Evolutionary conservation across 2,113 vertebrate genomes (phyloP), one percentile per base, ranked within the genome.

Genomic region (Ptychochromis oligacanthus): DNA sequence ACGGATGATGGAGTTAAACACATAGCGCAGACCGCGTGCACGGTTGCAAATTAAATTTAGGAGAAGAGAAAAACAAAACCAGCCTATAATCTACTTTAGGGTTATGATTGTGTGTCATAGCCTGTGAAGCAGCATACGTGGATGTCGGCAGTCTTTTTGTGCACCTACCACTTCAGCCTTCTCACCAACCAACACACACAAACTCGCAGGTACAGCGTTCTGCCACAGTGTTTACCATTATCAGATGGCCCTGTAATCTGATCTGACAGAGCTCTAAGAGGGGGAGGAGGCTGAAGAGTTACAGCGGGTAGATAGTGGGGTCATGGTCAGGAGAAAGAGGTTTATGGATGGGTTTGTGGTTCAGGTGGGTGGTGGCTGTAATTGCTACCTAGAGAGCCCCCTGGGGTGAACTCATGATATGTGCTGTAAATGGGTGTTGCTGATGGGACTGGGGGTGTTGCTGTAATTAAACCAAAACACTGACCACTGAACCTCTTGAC

Each of bases 221-320:
- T 60, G 85, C 83, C 78, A 59, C 78, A 83, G 77, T 90, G 79
- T 89, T 94, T 80, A 88, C 84, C 61, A 64, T 87, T 86, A 91
- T 93, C 90, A 90, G 83, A 92, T 88, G 79, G 82, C 67, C 70
- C 81, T 84, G 83, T 93, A 92, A 95, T 93, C 84, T 81, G 88
- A 94, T 93, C 86, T 81, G 22, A 40, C 62, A 38, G 75, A 60
- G 20, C 58, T 80, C 31, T 46, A 58, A 70, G 55, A 59, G 58
- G n/a, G 43, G 76, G 34, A 78, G 52, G 64, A 80, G 56, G 70
- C n/a, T 74, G 22, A 24, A 64, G 70, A 87, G 80, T 81, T 86
- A 58, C 52, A 24, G 62, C 64, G 64, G 76, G 46, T 77, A 65
- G 77, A 76, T 80, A 52, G 67, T 61, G 77, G 61, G 84, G 81